phyloP scores from a whole-genome alignment of 2,888 invertebrate genomes.

The Xylophagus ater region DNA sequence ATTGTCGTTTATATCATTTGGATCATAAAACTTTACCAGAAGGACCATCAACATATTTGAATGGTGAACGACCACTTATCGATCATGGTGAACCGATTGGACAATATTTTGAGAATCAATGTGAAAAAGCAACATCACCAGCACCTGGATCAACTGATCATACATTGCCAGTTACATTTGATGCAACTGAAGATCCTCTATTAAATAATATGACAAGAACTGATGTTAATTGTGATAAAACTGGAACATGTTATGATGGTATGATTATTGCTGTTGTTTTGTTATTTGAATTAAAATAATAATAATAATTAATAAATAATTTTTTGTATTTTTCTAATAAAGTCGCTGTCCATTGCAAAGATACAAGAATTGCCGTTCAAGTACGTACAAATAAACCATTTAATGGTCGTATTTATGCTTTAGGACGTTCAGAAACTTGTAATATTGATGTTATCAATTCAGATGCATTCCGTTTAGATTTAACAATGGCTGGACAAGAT shows the following conservation, averaged over 20 bases:
- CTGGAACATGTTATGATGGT: constrained; percentile 93
- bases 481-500: constrained; percentile 88
- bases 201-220: constrained; percentile 63
- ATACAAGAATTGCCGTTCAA: constrained; percentile 85
- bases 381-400: constrained; percentile 89
- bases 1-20: constrained; percentile 83
- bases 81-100: constrained; percentile 87
- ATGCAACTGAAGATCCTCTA: constrained; percentile 62
- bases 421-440: constrained; percentile 88
- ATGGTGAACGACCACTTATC: constrained; percentile 78
- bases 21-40: constrained; percentile 88
- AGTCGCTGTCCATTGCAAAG: constrained; percentile 92
- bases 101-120: constrained; percentile 80
- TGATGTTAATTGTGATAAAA: constrained; percentile 85
- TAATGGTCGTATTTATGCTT: constrained; percentile 86
- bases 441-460: constrained; percentile 89
- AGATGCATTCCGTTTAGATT: constrained; percentile 80
- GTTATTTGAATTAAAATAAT: not conserved
- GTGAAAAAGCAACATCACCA: constrained; percentile 47
- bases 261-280: constrained; percentile 26
- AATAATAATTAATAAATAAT: not conserved
- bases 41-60: constrained; percentile 82
- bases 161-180: constrained; percentile 62
- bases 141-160: constrained; percentile 41
- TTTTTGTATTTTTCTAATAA: constrained; percentile 18